Evolutionary conservation across 2,797 vertebrate genomes (phyloP).

Genomic region (Heterohyrax brucei): DNA sequence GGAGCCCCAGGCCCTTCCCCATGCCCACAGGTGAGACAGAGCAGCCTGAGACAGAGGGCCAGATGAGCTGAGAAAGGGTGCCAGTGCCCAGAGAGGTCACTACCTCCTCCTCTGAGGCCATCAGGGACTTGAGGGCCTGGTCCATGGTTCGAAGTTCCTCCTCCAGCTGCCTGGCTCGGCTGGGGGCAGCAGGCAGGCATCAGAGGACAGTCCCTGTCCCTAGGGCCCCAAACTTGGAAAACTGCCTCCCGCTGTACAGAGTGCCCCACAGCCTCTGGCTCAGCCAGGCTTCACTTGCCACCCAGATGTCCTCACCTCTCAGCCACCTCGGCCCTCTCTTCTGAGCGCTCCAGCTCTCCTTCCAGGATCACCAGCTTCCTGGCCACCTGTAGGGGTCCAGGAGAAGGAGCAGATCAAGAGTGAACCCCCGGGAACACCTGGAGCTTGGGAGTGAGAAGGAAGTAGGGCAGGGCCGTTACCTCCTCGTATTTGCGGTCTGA

Average conservation of each 20-base stretch:
- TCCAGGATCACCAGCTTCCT: conserved; percentile 98
- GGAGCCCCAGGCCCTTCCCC: conserved; percentile 40
- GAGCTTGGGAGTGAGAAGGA: not conserved
- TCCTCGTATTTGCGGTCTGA: conserved; percentile 99
- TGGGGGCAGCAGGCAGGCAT: conserved; percentile 89
- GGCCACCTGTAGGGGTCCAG: conserved; percentile 93
- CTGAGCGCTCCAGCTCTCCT: conserved; percentile 97
- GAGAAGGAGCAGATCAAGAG: not conserved
- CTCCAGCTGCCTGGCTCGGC: conserved; percentile 96
- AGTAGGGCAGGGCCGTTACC: conserved; percentile 88
- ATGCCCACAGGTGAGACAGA: conserved; percentile 62
- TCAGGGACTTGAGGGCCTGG: conserved; percentile 98
- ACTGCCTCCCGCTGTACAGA: conserved; percentile 6
- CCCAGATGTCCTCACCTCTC: conserved; percentile 94
- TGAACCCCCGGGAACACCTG: accelerated
- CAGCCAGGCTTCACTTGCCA: not conserved
- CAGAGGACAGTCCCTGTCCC: conserved; percentile 76
- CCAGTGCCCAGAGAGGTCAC: conserved; percentile 87
- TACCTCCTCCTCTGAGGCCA: conserved; percentile 99
- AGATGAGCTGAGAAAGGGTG: conserved; percentile 74
- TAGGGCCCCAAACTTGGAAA: conserved; percentile 72
- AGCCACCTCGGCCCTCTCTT: conserved; percentile 97
- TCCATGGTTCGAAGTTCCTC: conserved; percentile 98
- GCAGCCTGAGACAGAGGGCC: conserved; percentile 80
- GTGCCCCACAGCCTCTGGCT: not conserved